A percentile compares a stretch with the other conserved stretches of the same genome.
phyloP scores from a whole-genome alignment of 1,140 invertebrate genomes.

The Drosophila tani region DNA sequence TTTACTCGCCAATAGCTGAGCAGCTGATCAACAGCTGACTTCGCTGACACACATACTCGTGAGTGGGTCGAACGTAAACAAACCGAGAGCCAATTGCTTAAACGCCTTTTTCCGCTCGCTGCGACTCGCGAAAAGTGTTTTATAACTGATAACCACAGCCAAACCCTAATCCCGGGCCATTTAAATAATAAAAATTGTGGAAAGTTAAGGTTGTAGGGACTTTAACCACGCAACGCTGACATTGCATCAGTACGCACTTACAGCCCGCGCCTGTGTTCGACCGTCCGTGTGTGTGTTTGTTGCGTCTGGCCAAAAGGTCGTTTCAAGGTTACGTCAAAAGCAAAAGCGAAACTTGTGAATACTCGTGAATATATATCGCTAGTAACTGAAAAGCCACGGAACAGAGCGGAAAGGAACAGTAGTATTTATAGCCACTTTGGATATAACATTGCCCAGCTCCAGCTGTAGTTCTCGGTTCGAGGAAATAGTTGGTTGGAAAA shows the following conservation, averaged over 20 bases:
- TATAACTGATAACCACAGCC: slow-evolving; percentile 11
- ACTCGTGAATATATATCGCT: slow-evolving; percentile 44
- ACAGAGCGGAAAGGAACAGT: slow-evolving; percentile 43
- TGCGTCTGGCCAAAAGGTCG: slow-evolving; percentile 67
- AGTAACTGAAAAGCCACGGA: slow-evolving; percentile 77
- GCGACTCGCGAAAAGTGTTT: slow-evolving; percentile 28
- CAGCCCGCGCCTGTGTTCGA: slow-evolving; percentile 43
- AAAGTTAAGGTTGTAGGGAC: not conserved
- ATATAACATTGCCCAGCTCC: slow-evolving; percentile 43
- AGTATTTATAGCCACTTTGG: slow-evolving; percentile 57
- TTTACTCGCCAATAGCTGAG: slow-evolving; percentile 26
- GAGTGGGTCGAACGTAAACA: slow-evolving; percentile 33
- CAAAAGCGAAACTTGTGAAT: slow-evolving; percentile 66
- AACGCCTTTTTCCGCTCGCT: slow-evolving; percentile 37
- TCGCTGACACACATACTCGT: slow-evolving; percentile 17
- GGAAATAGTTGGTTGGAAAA: slow-evolving; percentile 20
- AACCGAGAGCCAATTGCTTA: slow-evolving; percentile 32
- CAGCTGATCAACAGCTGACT: slow-evolving; percentile 44
- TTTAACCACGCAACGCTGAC: slow-evolving; percentile 40
- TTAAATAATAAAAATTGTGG: not conserved
- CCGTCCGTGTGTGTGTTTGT: slow-evolving; percentile 23
- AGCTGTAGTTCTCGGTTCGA: slow-evolving; percentile 24
- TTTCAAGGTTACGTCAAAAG: slow-evolving; percentile 77
- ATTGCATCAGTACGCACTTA: slow-evolving; percentile 75
- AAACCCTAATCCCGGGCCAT: not conserved